Conservation (phyloP, 2,113 vertebrate genomes). For the Casuarius casuarius region DNA sequence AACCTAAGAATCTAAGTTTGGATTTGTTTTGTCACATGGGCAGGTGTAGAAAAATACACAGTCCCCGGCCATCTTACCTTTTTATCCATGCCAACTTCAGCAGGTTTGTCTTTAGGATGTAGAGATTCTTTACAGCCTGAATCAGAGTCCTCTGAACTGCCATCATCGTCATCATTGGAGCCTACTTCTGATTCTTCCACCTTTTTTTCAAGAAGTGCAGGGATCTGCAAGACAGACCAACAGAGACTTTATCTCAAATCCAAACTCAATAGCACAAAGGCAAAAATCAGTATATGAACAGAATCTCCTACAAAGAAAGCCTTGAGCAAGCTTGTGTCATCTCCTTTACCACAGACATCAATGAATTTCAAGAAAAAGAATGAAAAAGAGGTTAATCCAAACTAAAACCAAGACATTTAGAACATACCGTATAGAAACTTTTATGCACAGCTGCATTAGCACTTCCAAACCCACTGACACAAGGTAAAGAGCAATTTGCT, state of each 20-base stretch:
- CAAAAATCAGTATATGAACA: background rate
- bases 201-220: slow-evolving; percentile 85
- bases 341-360: background rate
- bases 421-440: background rate
- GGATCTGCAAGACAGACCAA: slow-evolving; percentile 80
- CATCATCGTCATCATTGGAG: slow-evolving; percentile 74
- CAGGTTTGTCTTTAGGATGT: slow-evolving; percentile 56
- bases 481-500: slow-evolving; percentile 15
- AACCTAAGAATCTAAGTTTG: background rate
- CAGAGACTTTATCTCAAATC: background rate
- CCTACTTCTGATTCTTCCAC: slow-evolving; percentile 17
- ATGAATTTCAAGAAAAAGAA: background rate
- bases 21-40: background rate
- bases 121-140: slow-evolving; percentile 61
- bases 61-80: slow-evolving; percentile 79
- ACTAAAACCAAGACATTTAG: background rate
- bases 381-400: background rate
- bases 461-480: background rate
- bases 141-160: slow-evolving; percentile 66
- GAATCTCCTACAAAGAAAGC: background rate
- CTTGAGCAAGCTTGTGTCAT: background rate
- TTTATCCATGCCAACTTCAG: slow-evolving; percentile 76
- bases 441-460: background rate
- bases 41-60: background rate
- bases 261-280: background rate